Base-by-base conservation (phyloP, 2,797 vertebrate species). In the Lepilemur ruficaudatus region DNA sequence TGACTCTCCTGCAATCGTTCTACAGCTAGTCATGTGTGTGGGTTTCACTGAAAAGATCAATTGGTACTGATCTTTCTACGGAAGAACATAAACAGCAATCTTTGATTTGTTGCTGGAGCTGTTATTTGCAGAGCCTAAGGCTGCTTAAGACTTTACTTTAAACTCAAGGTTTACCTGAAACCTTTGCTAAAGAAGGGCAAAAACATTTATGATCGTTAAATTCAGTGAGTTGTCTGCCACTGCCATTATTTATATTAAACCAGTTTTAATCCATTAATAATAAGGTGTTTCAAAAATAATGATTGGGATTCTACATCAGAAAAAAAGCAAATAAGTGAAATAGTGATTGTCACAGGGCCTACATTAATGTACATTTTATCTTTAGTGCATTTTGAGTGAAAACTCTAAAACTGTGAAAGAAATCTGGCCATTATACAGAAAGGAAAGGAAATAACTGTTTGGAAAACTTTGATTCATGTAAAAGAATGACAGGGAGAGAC, bases 1-100 rank as follows among this genome's bases (percentile, higher is more conserved):
- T 23, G 48, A 92, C 72, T 50, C 50, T 69, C 90, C 38, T 83
- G n/a, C 25, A 72, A 22, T 83, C 80, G 82, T 87, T 79, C 65
- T 50, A 79, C 8, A 83, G 43, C 63, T 75, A 52, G 69, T 75
- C 15, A 22, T 30, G 50, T 92, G 41, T 76, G 30, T 46, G 63
- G 20, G 30, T 89, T 90, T 93, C 92, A 50, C 32, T 30, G 10
- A 87, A 96, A 94, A 84, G 57, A 94, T 96, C 88, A 95, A 83
- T 63, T 82, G 80, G 32, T 78, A 92, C 79, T 52, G 80, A 92
- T 89, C 63, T 95, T 81, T 83, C 91, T 89, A 15, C n/a, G 65
- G 61, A 90, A 75, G 43, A 97, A 79, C 13, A 72, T 89, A 93
- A 95, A 83, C 50, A 93, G 69, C 32, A 52, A 61, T 93, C 78